Base-by-base conservation (phyloP, 1,140 invertebrate genomes). In the Daktulosphaira vitifoliae region DNA sequence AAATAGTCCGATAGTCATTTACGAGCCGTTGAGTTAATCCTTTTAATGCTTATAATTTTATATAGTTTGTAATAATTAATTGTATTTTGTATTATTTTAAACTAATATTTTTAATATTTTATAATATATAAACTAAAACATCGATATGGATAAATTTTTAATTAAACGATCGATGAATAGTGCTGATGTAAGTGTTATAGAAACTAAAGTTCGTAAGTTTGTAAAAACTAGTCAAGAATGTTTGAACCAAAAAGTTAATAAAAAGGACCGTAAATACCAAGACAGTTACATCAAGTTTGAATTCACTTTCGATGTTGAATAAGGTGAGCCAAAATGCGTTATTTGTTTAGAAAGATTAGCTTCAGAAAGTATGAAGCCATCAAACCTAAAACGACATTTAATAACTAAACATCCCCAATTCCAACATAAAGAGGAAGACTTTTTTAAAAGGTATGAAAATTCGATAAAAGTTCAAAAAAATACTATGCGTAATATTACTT, bases 371-470 rank as follows among this genome's bases (percentile, higher is more conserved):
- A 48, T 48, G 44, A 48, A 48, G 44, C 44, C 44, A 48, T 48
- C 18, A 11, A 48, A 48, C 9, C 23, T 50, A 13, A 50, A 50
- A 50, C 15, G 23, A 50, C 23, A 50, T 50, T 50, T 50, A 50
- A 0, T 50, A 2, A 50, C 48, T 26, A 50, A 50, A 50, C 48
- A 50, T 50, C 15, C 15, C 1, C 48, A 50, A 50, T 50, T 50
- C 23, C 23, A 50, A 50, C 23, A 50, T 50, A 50, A 50, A 50
- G 48, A 44, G 39, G 39, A 48, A 48, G 44, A 48, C n/a, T 22
- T 48, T 22, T 48, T 48, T 48, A 48, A 48, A 48, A 46, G 44
- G 23, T 50, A 50, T 50, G 48, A 50, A 50, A 50, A 50, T 50
- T 50, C 23, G 0, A 25, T 50, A 26, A 2, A 26, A 50, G 23